These are phyloP conservation scores for Melanotus villosus DNA, from an alignment of 2,888 invertebrate species.

Conservation along the genomic window DNA sequence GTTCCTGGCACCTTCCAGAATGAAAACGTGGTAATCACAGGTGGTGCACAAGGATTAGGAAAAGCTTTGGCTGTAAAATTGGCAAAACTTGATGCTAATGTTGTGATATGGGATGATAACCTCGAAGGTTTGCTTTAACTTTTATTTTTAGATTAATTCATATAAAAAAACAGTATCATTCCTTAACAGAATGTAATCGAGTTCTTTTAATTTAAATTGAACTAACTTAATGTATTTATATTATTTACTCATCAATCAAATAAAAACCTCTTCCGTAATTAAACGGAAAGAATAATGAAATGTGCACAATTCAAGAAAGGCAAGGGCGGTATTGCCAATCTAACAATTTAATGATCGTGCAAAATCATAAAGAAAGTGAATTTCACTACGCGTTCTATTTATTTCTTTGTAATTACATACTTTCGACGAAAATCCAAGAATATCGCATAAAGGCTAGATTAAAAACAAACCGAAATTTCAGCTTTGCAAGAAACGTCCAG, in stretches of 20 bases:
- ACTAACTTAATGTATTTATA: no score
- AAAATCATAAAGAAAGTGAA: not conserved
- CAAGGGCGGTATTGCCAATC: no score
- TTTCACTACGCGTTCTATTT: not conserved
- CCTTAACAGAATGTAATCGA: no score
- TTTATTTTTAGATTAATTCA: not conserved
- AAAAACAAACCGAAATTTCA: not conserved
- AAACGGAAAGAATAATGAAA: no score
- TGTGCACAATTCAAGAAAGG: no score
- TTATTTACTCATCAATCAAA: no score
- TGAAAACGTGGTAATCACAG: constrained; percentile 34
- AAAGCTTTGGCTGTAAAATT: constrained; percentile 27
- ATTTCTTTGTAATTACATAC: no score
- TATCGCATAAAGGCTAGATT: no score
- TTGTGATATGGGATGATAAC: constrained; percentile 32
- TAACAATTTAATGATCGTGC: no score
- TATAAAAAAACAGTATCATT: not conserved
- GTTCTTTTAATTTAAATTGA: no score
- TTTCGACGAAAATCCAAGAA: no score
- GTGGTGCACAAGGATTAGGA: constrained; percentile 27
- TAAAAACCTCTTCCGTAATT: no score
- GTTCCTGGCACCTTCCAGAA: not conserved
- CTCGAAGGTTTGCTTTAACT: constrained; percentile 22
- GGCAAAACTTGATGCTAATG: constrained; percentile 22
- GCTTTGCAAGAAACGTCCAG: constrained; percentile 15